Evolutionary conservation across 2,888 invertebrate genomes (phyloP).

Genomic region (Rotaria macrura): DNA sequence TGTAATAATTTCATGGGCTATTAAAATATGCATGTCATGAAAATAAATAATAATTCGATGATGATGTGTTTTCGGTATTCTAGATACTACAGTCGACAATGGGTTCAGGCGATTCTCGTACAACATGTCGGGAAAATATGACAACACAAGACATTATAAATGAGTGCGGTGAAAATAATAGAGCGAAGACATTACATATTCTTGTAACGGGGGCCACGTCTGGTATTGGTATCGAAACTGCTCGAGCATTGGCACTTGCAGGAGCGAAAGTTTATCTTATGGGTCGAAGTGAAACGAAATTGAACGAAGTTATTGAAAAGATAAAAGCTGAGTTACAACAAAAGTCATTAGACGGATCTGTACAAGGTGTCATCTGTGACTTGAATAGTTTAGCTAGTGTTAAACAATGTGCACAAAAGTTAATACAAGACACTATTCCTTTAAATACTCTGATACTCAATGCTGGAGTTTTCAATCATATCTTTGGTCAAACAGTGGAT

Average conservation of each 20-base stretch:
- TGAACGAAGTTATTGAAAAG: not conserved
- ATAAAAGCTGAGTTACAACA: not conserved
- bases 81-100: not conserved
- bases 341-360: not conserved
- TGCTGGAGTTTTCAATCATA: conserved; percentile 24
- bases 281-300: not conserved
- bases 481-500: conserved; percentile 33
- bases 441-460: conserved; percentile 36
- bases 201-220: not conserved
- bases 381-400: conserved; percentile 9
- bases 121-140: not conserved
- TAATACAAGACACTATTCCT: not conserved
- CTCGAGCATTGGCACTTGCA: not conserved
- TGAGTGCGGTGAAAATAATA: not conserved
- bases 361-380: not conserved
- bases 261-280: not conserved
- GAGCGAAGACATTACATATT: not conserved
- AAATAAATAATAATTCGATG: not conserved
- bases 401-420: not conserved
- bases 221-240: not conserved
- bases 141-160: not conserved
- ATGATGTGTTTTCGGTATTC: not conserved
- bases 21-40: too few relatives aligned
- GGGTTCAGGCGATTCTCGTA: not conserved
- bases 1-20: too few relatives aligned